Evolutionary conservation across 2,113 vertebrate genomes (phyloP), one percentile per base, ranked within the genome.

Genomic region (Rhabdornis inornatus): DNA sequence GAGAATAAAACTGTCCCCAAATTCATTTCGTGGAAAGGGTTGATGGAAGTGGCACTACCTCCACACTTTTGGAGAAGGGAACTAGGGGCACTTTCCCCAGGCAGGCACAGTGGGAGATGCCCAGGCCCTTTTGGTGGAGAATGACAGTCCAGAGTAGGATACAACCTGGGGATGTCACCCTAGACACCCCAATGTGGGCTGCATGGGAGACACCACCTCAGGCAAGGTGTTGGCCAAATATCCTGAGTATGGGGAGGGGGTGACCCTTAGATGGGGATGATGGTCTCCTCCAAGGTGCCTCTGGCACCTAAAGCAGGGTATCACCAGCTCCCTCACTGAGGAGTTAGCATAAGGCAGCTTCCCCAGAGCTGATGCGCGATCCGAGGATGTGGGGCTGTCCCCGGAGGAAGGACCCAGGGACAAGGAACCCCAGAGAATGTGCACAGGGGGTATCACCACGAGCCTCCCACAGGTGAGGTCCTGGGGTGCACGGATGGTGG

Each of bases 221-320:
- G 40, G 13, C 44, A 82, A 75, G 2, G 10, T 5, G n/a, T n/a
- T 84, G 74, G 60, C 56, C 81, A 53, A 60, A 40, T 11, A 27
- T 21, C 3, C 5, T 6, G 30, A 45, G 44, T 8, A 45, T 0
- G 0, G 9, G 6, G 19, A 68, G 20, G 3, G 10, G 3, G 3
- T 6, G 4, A 47, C 14, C 18, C 27, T 60, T 55, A 30, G 37
- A 23, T 8, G 35, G 4, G 37, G 22, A 25, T 4, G 4, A 47
- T 2, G 35, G 25, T n/a, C 27, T 47, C 31, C 49, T 35, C 42
- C 4, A 10, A 39, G 53, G 7, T 14, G 9, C 13, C 35, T 72
- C 53, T 30, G 28, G n/a, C 52, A 78, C 22, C 42, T 18, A 24
- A 15, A 78, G 3, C 25, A 37, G 25, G 6, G 8, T 22, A 35